Evolutionary conservation across 1,140 invertebrate species (phyloP).

Genomic region (Drosophila ficusphila): DNA sequence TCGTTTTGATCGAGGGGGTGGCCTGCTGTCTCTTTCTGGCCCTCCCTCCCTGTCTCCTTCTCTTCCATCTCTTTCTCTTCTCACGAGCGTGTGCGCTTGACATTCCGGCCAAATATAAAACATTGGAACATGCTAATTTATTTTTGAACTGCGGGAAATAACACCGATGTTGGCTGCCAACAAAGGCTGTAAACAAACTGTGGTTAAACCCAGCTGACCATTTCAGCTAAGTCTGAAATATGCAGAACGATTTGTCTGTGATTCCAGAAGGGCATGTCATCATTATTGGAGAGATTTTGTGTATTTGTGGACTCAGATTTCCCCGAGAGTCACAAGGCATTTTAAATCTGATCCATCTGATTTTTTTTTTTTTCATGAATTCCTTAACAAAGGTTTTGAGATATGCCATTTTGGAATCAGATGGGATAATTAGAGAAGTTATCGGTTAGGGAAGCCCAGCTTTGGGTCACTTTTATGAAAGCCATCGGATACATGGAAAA

Average conservation of each 20-base stretch:
- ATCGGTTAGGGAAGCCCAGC: no score
- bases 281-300: not conserved
- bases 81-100: constrained; percentile 26
- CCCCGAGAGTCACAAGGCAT: not conserved
- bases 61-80: not conserved
- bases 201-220: constrained; percentile 30
- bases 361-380: no score
- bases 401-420: no score
- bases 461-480: no score
- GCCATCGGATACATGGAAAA: no score
- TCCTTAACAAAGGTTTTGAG: no score
- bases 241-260: constrained; percentile 11
- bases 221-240: constrained; percentile 6
- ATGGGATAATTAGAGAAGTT: no score
- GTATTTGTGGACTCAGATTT: not conserved
- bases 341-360: no score
- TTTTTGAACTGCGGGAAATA: constrained; percentile 35
- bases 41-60: not conserved
- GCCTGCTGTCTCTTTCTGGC: constrained; percentile 5
- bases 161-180: constrained; percentile 11
- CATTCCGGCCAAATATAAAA: constrained; percentile 16
- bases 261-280: not conserved
- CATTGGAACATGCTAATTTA: constrained; percentile 40
- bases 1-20: constrained; percentile 26
- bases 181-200: constrained; percentile 11